These are phyloP conservation scores for Tautogolabrus adspersus DNA, from an alignment of 2,113 vertebrate species.

Conservation along the genomic window DNA sequence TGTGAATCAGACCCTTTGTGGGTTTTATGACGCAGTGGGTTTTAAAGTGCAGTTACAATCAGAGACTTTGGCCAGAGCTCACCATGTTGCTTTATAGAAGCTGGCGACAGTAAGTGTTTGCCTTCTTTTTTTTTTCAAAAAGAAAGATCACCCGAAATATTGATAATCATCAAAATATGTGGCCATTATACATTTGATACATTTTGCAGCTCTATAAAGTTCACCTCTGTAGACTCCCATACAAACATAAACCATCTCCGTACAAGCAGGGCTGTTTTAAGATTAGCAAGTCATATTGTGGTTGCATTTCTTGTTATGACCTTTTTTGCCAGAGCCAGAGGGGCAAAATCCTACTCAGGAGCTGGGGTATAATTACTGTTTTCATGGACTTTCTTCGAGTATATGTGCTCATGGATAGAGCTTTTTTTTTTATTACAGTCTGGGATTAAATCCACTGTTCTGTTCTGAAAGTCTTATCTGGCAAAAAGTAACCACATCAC, in stretches of 20 bases:
- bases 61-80: no score
- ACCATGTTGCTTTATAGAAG: no score
- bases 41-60: no score
- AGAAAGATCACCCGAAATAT: no score
- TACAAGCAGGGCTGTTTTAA: background rate
- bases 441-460: background rate
- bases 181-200: no score
- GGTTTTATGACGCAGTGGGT: no score
- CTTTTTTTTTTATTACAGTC: no score
- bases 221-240: background rate
- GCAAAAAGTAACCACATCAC: background rate
- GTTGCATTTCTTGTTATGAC: background rate
- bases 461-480: background rate
- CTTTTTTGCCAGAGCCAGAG: slow-evolving; percentile 3
- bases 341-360: background rate
- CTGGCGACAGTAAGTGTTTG: no score
- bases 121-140: no score
- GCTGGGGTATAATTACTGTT: background rate
- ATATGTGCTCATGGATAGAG: background rate
- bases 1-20: no score
- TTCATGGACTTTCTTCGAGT: background rate
- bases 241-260: background rate
- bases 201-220: no score
- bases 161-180: no score
- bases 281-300: background rate